Evolutionary conservation across 2,113 vertebrate species (phyloP), one percentile per base, ranked within the genome.

Genomic region (Dasyornis broadbenti): DNA sequence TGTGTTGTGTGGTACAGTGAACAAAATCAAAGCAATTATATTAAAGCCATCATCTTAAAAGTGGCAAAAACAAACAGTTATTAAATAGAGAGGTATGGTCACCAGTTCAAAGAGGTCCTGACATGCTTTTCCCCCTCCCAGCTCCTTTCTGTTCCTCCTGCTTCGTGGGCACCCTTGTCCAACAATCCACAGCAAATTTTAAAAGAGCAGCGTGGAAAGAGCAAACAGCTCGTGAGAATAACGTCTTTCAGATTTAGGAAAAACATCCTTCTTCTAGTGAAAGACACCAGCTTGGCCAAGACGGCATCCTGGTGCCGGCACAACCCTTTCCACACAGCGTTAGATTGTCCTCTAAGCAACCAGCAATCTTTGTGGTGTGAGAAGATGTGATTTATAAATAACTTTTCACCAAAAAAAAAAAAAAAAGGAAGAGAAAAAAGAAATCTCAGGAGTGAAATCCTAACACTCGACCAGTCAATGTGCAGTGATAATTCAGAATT

Each of bases 121-220:
- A 11, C 3, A 7, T 26, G 9, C 16, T 35, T 79, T 89, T 66
- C 10, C 47, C 23, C 9, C 19, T 57, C 23, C 14, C 22, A 39
- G 4, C 23, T 49, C 72, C 18, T 78, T 65, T 75, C 39, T 60
- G 0, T 47, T 80, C 37, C 27, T 82, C 8, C 35, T 23, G 27
- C 42, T 92, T 75, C 0, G 0, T 33, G 47, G 21, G 12, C 22
- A 66, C 3, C 12, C n/a, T 3, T 5, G 6, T n/a, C 39, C 50
- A 65, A 23, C 13, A 37, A 17, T 52, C 42, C 23, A 47, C 27
- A 61, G 27, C 7, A 73, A 37, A 24, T 79, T 57, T 37, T 37
- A 30, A 66, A 78, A 47, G 27, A 40, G 12, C 60, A 65, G 17
- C 1, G 1, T 42, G 27, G 10, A 69, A 88, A 65, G 44, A 69